Percentiles rank a stretch among this genome's conserved stretches.
phyloP scores from a whole-genome alignment of 2,113 vertebrate genomes.

The Thalassarche chlororhynchos region DNA sequence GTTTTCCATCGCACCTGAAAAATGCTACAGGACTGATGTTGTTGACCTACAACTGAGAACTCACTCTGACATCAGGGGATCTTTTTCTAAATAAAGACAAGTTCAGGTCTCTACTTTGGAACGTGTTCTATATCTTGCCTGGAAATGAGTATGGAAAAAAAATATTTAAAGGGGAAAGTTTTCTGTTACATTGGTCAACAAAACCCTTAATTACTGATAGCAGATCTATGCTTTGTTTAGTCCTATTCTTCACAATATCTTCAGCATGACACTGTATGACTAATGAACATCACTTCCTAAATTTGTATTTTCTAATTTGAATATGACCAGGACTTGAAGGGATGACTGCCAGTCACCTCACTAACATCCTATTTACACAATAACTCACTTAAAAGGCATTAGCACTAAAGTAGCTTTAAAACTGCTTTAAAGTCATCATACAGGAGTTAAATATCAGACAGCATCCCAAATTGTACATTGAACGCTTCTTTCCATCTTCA shows the following conservation, averaged over 20 bases:
- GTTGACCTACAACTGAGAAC: not conserved
- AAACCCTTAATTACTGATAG: not conserved
- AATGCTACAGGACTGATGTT: not conserved
- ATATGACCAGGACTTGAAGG: not conserved
- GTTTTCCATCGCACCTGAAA: not conserved
- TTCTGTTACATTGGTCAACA: not conserved
- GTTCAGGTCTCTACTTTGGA: not conserved
- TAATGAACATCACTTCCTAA: not conserved
- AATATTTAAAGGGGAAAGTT: not conserved
- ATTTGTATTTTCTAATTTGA: not conserved
- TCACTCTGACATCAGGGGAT: not conserved
- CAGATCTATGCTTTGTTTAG: not conserved
- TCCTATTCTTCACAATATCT: not conserved
- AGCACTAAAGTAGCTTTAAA: not conserved
- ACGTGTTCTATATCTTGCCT: not conserved
- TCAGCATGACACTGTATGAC: not conserved
- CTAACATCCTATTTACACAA: not conserved
- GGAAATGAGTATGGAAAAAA: not conserved
- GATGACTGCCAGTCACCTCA: not conserved
- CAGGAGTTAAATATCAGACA: not conserved
- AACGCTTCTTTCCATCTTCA: not conserved
- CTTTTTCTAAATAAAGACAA: not conserved
- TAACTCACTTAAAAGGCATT: not conserved
- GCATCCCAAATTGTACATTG: not conserved
- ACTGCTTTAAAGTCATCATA: not conserved